phyloP scores from a whole-genome alignment of 2,888 invertebrate species.

The Ceriagrion tenellum region DNA sequence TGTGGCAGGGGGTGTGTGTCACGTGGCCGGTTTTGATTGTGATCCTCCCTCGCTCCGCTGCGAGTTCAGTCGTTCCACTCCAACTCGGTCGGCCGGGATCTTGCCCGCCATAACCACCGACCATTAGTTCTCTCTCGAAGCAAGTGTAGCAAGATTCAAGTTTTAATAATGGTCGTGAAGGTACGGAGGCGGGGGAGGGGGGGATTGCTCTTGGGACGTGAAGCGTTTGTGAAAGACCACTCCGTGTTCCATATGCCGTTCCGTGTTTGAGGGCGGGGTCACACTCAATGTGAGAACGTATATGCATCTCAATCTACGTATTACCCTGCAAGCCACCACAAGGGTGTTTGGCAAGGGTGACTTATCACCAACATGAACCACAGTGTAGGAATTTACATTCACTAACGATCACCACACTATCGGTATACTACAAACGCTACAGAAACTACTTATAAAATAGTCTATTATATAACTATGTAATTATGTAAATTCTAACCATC shows the following conservation, averaged over 20 bases:
- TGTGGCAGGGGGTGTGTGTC: background rate
- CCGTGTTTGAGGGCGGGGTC: background rate
- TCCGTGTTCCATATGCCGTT: background rate
- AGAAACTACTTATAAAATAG: too few species aligned
- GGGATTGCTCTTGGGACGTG: background rate
- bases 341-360: too few species aligned
- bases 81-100: background rate
- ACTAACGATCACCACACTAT: too few species aligned
- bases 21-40: background rate
- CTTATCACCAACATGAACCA: too few species aligned
- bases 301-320: too few species aligned
- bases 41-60: background rate
- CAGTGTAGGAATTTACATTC: too few species aligned
- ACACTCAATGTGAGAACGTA: background rate
- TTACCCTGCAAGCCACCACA: too few species aligned
- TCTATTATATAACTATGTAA: too few species aligned
- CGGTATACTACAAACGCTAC: too few species aligned
- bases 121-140: background rate
- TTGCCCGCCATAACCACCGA: background rate
- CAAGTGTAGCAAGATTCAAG: background rate
- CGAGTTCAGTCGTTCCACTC: slow-evolving; percentile 18
- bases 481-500: too few species aligned
- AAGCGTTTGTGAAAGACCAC: background rate
- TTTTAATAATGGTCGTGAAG: background rate
- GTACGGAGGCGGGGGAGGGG: background rate